A percentile compares a stretch with the other conserved stretches of the same genome.
Evolutionary conservation across 64 coral and sea anemone genomes (phyloP).

Genomic region (Actinia tenebrosa): DNA sequence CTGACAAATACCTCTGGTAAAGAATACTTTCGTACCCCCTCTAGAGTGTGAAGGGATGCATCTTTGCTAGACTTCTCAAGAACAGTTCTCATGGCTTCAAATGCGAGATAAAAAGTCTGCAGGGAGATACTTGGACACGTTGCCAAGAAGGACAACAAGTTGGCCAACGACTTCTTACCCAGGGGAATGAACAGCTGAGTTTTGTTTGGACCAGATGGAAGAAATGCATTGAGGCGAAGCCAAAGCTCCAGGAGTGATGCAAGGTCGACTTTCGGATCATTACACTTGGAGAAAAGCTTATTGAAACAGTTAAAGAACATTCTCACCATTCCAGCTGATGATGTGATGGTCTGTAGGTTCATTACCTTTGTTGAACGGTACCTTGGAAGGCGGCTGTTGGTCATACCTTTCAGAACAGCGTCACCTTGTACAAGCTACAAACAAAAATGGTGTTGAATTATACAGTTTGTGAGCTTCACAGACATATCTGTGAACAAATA

Average conservation of each 20-base stretch:
- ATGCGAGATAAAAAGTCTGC: constrained; percentile 36
- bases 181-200: constrained; percentile 12
- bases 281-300: constrained; percentile 30
- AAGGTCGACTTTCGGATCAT: constrained; percentile 28
- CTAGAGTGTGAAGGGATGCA: not conserved
- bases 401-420: constrained; percentile 44
- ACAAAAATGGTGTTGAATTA: not conserved
- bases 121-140: not conserved
- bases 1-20: constrained; percentile 18
- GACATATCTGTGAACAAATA: too few species aligned
- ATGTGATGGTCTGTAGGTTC: not conserved
- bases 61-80: constrained; percentile 11
- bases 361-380: not conserved
- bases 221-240: constrained; percentile 25
- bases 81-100: constrained; percentile 40
- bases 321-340: not conserved
- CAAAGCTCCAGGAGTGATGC: constrained; percentile 37
- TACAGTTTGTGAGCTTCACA: too few species aligned
- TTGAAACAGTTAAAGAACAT: constrained; percentile 22
- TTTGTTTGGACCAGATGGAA: not conserved
- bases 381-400: not conserved
- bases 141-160: constrained; percentile 25
- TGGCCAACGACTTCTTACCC: constrained; percentile 1
- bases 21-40: not conserved
- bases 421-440: constrained; percentile 34